Percentiles rank a stretch among this genome's conserved stretches.
Evolutionary conservation across 2,113 vertebrate species (phyloP).

Genomic region (Microtus ochrogaster): DNA sequence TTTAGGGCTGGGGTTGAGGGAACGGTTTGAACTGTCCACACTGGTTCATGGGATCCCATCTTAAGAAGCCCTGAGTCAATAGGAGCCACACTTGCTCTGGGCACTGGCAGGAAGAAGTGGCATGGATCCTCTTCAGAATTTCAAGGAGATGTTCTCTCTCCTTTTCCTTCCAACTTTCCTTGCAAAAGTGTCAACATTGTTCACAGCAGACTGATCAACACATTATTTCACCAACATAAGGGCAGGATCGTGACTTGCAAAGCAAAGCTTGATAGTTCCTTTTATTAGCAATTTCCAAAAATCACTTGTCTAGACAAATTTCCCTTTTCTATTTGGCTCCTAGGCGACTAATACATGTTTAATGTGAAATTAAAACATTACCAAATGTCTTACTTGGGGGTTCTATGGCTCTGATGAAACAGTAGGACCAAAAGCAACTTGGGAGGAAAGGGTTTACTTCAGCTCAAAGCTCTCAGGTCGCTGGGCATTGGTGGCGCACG

Average conservation of each 20-base stretch:
- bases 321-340: background rate
- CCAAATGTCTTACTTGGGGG: background rate
- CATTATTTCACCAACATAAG: background rate
- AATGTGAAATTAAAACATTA: background rate
- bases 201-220: background rate
- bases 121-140: background rate
- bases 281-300: constrained; percentile 8
- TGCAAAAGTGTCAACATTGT: background rate
- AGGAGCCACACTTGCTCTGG: background rate
- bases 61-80: background rate
- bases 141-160: background rate
- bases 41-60: too few species aligned
- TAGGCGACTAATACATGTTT: background rate
- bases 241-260: background rate
- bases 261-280: background rate
- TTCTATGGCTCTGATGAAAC: background rate
- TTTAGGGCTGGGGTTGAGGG: background rate
- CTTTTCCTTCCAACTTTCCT: background rate
- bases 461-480: background rate
- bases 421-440: background rate
- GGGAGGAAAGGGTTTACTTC: background rate
- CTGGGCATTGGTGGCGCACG: too few species aligned
- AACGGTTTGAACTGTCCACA: too few species aligned
- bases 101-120: background rate
- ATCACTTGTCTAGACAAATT: constrained; percentile 26